phyloP scores from a whole-genome alignment of 2,113 vertebrate genomes.

The Lophius piscatorius region DNA sequence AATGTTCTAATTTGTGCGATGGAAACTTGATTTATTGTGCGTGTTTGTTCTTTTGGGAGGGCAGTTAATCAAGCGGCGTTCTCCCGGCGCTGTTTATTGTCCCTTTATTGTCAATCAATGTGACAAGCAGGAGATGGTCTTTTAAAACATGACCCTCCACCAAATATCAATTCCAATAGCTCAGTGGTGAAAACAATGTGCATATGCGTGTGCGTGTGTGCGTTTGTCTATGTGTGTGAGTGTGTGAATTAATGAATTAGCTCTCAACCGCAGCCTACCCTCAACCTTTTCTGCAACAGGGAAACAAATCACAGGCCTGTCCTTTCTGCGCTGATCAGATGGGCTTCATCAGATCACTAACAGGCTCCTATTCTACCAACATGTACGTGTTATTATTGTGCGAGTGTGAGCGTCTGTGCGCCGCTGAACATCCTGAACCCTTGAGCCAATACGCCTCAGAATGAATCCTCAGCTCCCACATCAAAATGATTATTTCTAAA shows the following conservation, averaged over 20 bases:
- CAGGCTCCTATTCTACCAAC: conserved; percentile 8
- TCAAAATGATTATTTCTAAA: conserved; percentile 78
- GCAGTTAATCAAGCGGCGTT: conserved; percentile 50
- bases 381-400: conserved; percentile 34
- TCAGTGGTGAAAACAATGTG: conserved; percentile 30
- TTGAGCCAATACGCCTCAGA: conserved; percentile 60
- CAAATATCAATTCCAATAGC: conserved; percentile 57
- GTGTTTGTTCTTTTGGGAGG: conserved; percentile 47
- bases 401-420: conserved; percentile 27
- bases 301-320: conserved; percentile 64
- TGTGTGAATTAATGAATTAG: conserved; percentile 52
- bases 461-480: conserved; percentile 67
- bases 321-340: conserved; percentile 32
- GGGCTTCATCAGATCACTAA: conserved; percentile 28
- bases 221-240: background rate
- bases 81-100: conserved; percentile 52
- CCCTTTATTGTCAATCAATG: conserved; percentile 64
- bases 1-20: conserved; percentile 56
- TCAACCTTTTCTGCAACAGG: conserved; percentile 43
- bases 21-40: conserved; percentile 57
- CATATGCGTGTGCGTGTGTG: conserved; percentile 3
- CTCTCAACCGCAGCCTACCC: conserved; percentile 39
- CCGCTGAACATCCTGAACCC: conserved; percentile 67
- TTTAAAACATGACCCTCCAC: conserved; percentile 53
- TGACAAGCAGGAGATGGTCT: conserved; percentile 53